Base-by-base conservation (phyloP, 2,113 vertebrate genomes). In the Crocuta crocuta region DNA sequence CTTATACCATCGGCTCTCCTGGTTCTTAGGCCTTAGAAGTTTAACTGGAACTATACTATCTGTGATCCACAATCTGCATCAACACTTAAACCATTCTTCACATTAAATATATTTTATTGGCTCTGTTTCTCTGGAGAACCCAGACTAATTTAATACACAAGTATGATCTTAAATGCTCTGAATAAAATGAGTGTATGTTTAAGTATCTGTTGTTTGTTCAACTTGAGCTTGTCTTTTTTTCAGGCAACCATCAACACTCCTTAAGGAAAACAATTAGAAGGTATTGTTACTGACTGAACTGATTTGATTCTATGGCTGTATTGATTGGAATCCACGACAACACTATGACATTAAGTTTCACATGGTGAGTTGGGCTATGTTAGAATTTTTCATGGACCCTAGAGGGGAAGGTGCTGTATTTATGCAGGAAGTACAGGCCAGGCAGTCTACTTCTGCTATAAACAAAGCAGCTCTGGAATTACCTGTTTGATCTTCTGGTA, bases 191-290 rank as follows among this genome's bases (percentile, higher is more conserved):
- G 2, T 79, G 26, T 15, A 74, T 73, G 43, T 24, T 71, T 26
- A 91, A 94, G 50, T 21, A 89, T 86, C 66, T 85, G 33, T 65
- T 86, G 55, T 95, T 93, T 95, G 23, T 48, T 74, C 15, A 73
- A 66, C 6, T 66, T 50, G 31, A 92, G 17, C 53, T 86, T 91
- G 58, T 50, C 71, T 71, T 89, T 79, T 45, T 53, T 39, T 79
- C 16, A 86, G 39, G 26, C 53, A 78, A 35, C 15, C 80, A 90
- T 53, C 50, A 65, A 78, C 11, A 26, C 10, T 58, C 33, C 50
- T 92, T 89, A 70, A 94, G 92, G 45, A 91, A 81, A 85, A 21
- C 24, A 85, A 94, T 35, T 89, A 65, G 15, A 26, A 76, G 2
- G 28, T n/a, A 21, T 92, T 13, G 43, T 78, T 71, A 61, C 35